phyloP scores from a whole-genome alignment of 2,888 invertebrate genomes.

The Linnaemya tessellans region DNA sequence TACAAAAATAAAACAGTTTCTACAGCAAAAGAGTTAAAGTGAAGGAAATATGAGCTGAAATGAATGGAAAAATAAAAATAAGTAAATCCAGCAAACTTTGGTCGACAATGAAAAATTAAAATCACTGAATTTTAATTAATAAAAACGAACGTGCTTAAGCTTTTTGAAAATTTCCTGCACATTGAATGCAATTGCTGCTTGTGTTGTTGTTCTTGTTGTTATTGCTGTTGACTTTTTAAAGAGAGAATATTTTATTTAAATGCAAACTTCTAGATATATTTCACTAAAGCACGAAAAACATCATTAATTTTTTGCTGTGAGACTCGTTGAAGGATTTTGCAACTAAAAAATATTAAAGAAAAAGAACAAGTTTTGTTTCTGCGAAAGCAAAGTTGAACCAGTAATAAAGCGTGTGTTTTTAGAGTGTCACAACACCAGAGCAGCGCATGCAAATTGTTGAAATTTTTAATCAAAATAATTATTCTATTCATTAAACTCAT shows the following conservation, averaged over 20 bases:
- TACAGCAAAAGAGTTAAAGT: background rate
- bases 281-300: background rate
- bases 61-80: background rate
- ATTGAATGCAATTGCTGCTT: background rate
- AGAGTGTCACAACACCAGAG: no score
- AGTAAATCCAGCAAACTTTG: constrained; percentile 41
- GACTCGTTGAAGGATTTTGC: no score
- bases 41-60: no score
- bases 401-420: no score
- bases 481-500: no score
- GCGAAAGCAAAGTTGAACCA: background rate
- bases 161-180: background rate
- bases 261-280: constrained; percentile 16
- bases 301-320: background rate
- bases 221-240: background rate
- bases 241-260: background rate
- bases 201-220: constrained; percentile 1
- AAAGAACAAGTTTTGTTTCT: background rate
- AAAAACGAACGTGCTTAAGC: constrained; percentile 22
- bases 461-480: no score
- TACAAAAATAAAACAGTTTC: constrained; percentile 16
- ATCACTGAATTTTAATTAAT: constrained; percentile 65
- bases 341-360: background rate
- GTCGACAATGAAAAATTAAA: constrained; percentile 57
- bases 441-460: no score